Evolutionary conservation across 1,140 invertebrate species (phyloP), one percentile per base, ranked within the genome.

Genomic region (Pseudachorutes palmiensis): DNA sequence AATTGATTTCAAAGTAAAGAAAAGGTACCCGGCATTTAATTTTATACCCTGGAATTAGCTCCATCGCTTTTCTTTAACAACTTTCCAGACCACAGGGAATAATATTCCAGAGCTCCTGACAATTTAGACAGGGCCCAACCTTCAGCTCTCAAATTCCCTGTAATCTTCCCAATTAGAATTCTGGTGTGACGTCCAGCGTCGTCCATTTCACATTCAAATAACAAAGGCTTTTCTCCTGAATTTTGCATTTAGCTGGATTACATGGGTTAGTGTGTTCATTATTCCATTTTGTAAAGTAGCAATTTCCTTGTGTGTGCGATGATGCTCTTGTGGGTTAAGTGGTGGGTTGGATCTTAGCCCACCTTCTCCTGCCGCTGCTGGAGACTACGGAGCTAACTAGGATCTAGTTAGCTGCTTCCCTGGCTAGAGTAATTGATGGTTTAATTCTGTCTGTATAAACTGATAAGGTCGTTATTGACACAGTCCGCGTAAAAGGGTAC

Each of bases 1-100:
- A 55, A 55, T 55, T 55, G 51, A 55, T 55, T 55, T 22, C 51
- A 55, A 55, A 55, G 51, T 55, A 55, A 55, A 55, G 3, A 22
- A 19, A 19, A 22, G 12, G 51, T 14, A 55, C 14, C 51, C 51
- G 3, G 5, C 24, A 12, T 16, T 55, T 55, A 55, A 55, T 55
- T 55, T 55, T 55, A 55, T 55, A 45, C 36, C 36, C 24, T 16
- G 12, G 24, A 55, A 55, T 55, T 55, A 55, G 24, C 24, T 5
- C 51, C 12, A n/a, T n/a, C n/a, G n/a, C n/a, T n/a, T 26, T 55
- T 55, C 24, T 55, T 5, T 55, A 55, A 16, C 51, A 5, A 55
- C 12, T 19, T 55, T 24, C 51, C 5, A 24, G 24, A 26, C 51
- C 51, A 55, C 51, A 14, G 12, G 51, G 51, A 55, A 9, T 55